Conservation (phyloP, 2,797 vertebrate genomes). For the Gymnothorax javanicus region DNA sequence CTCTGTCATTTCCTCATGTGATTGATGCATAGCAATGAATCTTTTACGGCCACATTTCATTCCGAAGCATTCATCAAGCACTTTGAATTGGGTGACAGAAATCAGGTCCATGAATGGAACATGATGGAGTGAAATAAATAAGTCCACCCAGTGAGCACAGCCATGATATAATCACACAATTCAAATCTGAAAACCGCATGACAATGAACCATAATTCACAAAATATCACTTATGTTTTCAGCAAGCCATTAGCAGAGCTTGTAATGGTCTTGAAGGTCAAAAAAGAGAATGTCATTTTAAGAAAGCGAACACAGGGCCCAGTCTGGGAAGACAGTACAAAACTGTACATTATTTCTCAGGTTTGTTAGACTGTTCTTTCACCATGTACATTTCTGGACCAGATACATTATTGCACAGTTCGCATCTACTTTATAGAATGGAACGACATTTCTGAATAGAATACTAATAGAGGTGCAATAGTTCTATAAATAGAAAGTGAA, state of each 20-base stretch:
- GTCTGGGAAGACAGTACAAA: neutral
- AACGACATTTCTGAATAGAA: neutral
- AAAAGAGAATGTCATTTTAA: neutral
- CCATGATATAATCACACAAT: neutral
- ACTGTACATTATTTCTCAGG: neutral
- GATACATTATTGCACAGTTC: neutral
- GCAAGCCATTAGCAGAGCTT: neutral
- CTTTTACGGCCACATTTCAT: neutral
- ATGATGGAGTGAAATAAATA: slow-evolving; percentile 6
- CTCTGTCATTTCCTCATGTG: neutral
- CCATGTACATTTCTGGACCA: neutral
- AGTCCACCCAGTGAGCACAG: neutral
- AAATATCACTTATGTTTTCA: neutral
- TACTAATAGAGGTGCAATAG: neutral
- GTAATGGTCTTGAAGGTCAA: neutral
- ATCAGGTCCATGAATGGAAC: neutral
- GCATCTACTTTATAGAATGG: neutral
- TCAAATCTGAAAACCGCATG: neutral
- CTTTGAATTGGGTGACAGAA: neutral
- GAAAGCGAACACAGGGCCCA: neutral
- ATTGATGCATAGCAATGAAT: slow-evolving; percentile 12
- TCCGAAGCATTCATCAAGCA: neutral
- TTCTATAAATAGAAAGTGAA: neutral
- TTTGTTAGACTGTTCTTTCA: neutral
- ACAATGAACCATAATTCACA: neutral